phyloP scores from a whole-genome alignment of 2,797 vertebrate genomes.

The Geotria australis region DNA sequence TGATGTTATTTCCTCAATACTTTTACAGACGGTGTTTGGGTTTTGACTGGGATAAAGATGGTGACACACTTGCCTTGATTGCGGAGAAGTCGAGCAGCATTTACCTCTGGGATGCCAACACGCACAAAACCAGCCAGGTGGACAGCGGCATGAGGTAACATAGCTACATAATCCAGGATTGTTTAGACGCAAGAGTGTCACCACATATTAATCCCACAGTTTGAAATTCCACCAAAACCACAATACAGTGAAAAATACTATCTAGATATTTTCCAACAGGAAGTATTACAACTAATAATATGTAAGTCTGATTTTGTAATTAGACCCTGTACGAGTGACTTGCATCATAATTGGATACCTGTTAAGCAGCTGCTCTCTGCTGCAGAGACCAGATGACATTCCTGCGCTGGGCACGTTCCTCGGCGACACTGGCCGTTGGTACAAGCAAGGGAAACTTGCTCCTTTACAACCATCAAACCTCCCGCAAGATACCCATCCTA shows the following conservation, averaged over 20 bases:
- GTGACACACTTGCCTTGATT: slow-evolving; percentile 61
- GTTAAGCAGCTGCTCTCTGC: not conserved
- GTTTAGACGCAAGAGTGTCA: too few species aligned
- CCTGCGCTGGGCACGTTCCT: slow-evolving; percentile 59
- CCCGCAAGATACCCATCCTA: slow-evolving; percentile 66
- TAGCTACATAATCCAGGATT: too few species aligned
- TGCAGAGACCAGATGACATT: slow-evolving; percentile 67
- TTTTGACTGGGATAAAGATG: slow-evolving; percentile 94
- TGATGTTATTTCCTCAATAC: not conserved
- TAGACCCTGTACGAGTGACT: too few species aligned
- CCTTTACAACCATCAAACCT: slow-evolving; percentile 82
- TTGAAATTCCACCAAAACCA: not conserved
- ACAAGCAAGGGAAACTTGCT: slow-evolving; percentile 77
- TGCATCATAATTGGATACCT: too few species aligned
- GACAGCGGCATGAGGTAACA: slow-evolving; percentile 68
- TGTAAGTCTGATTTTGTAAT: not conserved
- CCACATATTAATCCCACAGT: too few species aligned
- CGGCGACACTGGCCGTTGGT: slow-evolving; percentile 47
- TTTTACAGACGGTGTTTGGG: slow-evolving; percentile 24
- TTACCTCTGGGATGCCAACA: slow-evolving; percentile 69
- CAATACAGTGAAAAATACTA: not conserved
- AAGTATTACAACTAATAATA: not conserved
- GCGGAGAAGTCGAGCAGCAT: slow-evolving; percentile 55
- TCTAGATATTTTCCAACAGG: not conserved
- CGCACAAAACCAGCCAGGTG: slow-evolving; percentile 53